phyloP scores from a whole-genome alignment of 2,113 vertebrate genomes.

The Corythaixoides concolor region DNA sequence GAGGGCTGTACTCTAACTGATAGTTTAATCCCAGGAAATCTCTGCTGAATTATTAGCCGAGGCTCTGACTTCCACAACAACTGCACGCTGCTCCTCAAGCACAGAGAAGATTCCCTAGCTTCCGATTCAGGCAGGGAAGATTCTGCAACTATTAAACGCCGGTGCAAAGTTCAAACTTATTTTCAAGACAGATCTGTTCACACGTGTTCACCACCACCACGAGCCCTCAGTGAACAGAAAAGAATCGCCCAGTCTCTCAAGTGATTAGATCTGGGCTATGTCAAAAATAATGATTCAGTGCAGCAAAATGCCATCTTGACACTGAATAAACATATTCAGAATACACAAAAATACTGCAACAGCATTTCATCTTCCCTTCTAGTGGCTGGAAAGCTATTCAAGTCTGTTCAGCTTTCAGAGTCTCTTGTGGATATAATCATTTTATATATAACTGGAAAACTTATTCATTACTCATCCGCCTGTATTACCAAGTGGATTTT shows the following conservation, averaged over 20 bases:
- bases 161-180: background rate
- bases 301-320: background rate
- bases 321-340: background rate
- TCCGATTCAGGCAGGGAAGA: background rate
- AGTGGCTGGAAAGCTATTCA: background rate
- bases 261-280: background rate
- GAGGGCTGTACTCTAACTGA: background rate
- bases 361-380: background rate
- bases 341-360: background rate
- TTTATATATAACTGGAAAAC: conserved; percentile 32
- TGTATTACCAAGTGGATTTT: conserved; percentile 18
- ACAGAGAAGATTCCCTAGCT: background rate
- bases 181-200: background rate
- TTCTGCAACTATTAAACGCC: background rate
- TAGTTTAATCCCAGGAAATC: conserved; percentile 57
- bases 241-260: background rate
- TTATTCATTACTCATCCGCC: conserved; percentile 37
- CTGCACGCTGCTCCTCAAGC: background rate
- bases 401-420: background rate
- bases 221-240: background rate
- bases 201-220: background rate
- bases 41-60: background rate
- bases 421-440: conserved; percentile 5
- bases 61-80: background rate
- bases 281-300: background rate